Evolutionary conservation across 37 sponge, comb jelly and placozoan species (phyloP).

Genomic region (Spongia lamella): DNA sequence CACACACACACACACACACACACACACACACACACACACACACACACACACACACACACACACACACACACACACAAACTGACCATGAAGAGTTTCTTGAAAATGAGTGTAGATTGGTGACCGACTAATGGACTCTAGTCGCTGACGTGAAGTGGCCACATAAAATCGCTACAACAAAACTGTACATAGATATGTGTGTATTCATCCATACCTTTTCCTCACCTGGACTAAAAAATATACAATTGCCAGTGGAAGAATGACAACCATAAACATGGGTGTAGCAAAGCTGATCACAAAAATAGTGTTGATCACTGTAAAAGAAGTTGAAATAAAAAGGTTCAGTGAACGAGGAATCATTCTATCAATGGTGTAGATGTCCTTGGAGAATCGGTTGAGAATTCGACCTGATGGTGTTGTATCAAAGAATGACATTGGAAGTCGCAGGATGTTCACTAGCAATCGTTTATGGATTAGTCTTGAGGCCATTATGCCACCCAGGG

Average conservation of each 20-base stretch:
- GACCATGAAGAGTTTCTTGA: slow-evolving; percentile 63
- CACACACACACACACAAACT: slow-evolving; percentile 12
- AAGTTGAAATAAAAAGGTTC: slow-evolving; percentile 47
- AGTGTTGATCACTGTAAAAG: slow-evolving; percentile 62
- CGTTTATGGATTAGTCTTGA: slow-evolving; percentile 64
- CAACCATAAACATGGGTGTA: slow-evolving; percentile 76
- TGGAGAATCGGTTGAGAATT: slow-evolving; percentile 93
- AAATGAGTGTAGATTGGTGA: slow-evolving; percentile 99
- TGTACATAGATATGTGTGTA: too few species aligned
- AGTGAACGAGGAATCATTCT: slow-evolving; percentile 75
- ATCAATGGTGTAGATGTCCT: slow-evolving; percentile 91
- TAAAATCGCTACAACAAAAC: slow-evolving; percentile 70
- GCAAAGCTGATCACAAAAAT: slow-evolving; percentile 76
- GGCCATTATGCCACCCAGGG: slow-evolving; percentile 71
- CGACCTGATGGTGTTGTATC: slow-evolving; percentile 96
- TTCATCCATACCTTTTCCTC: too few species aligned
- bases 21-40: slow-evolving; percentile 5
- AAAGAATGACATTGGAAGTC: slow-evolving; percentile 96
- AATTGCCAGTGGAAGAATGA: slow-evolving; percentile 80
- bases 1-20: too few species aligned
- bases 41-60: slow-evolving; percentile 30
- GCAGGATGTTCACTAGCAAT: slow-evolving; percentile 71
- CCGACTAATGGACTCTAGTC: slow-evolving; percentile 89
- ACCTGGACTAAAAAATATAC: slow-evolving; percentile 85
- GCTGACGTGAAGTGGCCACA: slow-evolving; percentile 94